These are phyloP conservation scores for Paramacrobiotus metropolitanus DNA, from an alignment of 1,140 invertebrate species.

Conservation along the genomic window DNA sequence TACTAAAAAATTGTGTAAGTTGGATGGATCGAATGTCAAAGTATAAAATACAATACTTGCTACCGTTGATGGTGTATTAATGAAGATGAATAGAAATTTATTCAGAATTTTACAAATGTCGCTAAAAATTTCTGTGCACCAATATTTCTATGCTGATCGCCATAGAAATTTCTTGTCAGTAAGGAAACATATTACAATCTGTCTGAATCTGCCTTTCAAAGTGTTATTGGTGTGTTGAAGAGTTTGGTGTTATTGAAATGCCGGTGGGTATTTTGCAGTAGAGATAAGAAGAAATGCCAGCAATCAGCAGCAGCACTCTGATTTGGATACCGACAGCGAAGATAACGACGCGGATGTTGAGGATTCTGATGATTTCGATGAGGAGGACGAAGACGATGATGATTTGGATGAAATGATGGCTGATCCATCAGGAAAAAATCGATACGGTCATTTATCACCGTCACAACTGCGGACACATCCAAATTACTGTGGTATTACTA, in stretches of 20 bases:
- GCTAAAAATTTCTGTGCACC: too few relatives aligned
- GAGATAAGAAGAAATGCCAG: neutral
- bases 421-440: neutral
- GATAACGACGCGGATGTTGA: slow-evolving; percentile 7
- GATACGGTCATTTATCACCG: neutral
- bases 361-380: slow-evolving; percentile 4
- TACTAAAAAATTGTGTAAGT: too few relatives aligned
- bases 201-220: too few relatives aligned
- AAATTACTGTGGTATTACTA: neutral
- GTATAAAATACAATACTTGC: too few relatives aligned
- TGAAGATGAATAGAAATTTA: too few relatives aligned
- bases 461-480: slow-evolving; percentile 1
- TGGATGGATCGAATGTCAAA: too few relatives aligned
- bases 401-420: neutral
- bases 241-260: neutral
- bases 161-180: too few relatives aligned
- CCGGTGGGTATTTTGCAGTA: neutral
- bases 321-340: neutral
- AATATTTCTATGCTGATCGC: too few relatives aligned
- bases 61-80: too few relatives aligned
- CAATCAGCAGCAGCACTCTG: slow-evolving; percentile 4
- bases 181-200: too few relatives aligned
- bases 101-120: too few relatives aligned
- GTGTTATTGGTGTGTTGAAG: too few relatives aligned
- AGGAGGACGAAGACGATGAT: slow-evolving; percentile 7